Evolutionary conservation across 35 echinoderm and acorn worm genomes (phyloP).

Genomic region (Strongylocentrotus purpuratus): DNA sequence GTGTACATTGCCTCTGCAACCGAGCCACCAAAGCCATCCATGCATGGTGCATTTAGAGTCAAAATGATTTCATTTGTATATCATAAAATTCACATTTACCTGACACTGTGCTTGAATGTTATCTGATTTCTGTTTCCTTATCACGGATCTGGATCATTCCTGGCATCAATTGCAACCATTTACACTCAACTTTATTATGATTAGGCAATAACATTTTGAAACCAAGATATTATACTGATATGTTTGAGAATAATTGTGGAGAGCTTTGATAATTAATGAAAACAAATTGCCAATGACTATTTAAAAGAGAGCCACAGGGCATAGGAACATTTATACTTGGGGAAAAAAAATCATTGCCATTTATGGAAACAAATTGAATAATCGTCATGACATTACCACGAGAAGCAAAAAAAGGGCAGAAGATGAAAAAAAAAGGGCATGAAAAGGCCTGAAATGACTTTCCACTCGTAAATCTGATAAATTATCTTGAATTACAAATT

Average conservation of each 20-base stretch:
- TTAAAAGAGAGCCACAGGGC: not conserved
- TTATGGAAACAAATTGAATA: not conserved
- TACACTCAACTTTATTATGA: not conserved
- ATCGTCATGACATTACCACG: not conserved
- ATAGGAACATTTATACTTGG: not conserved
- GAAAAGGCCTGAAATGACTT: not conserved
- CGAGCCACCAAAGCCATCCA: not conserved
- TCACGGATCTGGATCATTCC: not conserved
- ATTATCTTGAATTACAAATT: not conserved
- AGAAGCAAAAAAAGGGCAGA: not conserved
- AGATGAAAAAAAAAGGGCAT: not conserved
- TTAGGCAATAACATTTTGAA: not conserved
- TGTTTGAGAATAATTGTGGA: not conserved
- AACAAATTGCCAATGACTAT: not conserved
- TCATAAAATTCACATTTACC: constrained; percentile 13
- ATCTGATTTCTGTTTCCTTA: not conserved
- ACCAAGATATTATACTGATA: not conserved
- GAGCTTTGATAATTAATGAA: not conserved
- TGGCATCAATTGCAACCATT: not conserved
- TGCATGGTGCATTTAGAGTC: not conserved
- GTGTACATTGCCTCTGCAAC: not conserved
- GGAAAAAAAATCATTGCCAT: not conserved
- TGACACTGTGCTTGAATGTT: not conserved
- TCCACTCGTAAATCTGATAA: not conserved
- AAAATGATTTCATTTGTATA: constrained; percentile 7